phyloP scores from a whole-genome alignment of 2,113 vertebrate genomes.

The Cyprinodon tularosa region DNA sequence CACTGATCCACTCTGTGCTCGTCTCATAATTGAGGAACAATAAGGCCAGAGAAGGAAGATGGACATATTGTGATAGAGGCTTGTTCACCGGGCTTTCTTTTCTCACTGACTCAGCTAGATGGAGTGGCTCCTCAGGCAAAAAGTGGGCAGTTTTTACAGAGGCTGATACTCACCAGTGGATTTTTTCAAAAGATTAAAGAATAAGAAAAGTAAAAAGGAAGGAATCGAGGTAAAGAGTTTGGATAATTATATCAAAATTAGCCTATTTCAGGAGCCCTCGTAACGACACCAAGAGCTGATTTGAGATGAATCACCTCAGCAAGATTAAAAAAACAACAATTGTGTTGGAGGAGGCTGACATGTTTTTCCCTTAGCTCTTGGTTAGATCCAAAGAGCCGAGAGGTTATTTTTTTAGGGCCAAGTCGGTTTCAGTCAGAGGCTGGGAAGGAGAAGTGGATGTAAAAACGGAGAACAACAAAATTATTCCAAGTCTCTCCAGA shows the following conservation, averaged over 20 bases:
- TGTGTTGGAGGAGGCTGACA: not conserved
- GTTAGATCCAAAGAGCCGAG: not conserved
- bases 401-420: no score
- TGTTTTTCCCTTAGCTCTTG: not conserved
- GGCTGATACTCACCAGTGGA: not conserved
- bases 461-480: not conserved
- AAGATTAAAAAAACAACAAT: not conserved
- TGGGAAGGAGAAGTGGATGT: not conserved
- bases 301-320: not conserved
- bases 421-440: not conserved
- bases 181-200: not conserved
- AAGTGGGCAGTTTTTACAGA: constrained; percentile 24
- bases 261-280: not conserved
- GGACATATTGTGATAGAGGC: constrained; percentile 18
- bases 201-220: not conserved
- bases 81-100: constrained; percentile 37
- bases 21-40: constrained; percentile 70
- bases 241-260: not conserved
- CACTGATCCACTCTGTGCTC: constrained; percentile 48
- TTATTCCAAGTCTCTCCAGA: no score
- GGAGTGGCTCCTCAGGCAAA: constrained; percentile 33
- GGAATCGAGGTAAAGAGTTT: not conserved
- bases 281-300: not conserved
- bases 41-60: constrained; percentile 47
- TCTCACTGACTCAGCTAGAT: constrained; percentile 38